phyloP scores from a whole-genome alignment of 2,888 invertebrate species.

The Drosophila tripunctata region DNA sequence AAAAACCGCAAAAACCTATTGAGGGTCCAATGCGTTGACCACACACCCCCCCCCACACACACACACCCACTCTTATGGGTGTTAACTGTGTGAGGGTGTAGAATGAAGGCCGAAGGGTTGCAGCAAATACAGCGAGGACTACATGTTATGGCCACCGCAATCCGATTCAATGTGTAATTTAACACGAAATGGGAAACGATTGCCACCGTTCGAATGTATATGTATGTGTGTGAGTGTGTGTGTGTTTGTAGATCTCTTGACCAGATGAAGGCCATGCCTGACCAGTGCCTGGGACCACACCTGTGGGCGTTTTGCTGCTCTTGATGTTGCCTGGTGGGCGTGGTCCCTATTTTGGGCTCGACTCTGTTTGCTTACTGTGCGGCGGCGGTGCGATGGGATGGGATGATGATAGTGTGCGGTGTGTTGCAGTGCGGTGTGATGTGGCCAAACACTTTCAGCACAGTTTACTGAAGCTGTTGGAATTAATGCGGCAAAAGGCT shows the following conservation, averaged over 20 bases:
- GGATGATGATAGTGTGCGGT: background rate
- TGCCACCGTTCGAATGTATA: conserved; percentile 33
- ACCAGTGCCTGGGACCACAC: conserved; percentile 54
- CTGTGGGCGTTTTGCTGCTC: conserved; percentile 49
- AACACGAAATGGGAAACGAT: conserved; percentile 80
- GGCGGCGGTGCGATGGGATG: background rate
- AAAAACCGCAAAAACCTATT: conserved; percentile 80
- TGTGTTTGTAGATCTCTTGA: conserved; percentile 37
- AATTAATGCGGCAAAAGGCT: conserved; percentile 62
- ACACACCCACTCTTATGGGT: conserved; percentile 9
- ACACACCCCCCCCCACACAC: conserved; percentile 29
- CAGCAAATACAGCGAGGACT: conserved; percentile 28
- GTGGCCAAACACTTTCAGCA: conserved; percentile 41
- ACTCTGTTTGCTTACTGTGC: conserved; percentile 21
- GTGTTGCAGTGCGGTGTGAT: conserved; percentile 9
- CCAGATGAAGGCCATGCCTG: conserved; percentile 51
- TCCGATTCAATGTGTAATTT: conserved; percentile 80
- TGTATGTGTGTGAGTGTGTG: conserved; percentile 19
- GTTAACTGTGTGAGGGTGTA: background rate
- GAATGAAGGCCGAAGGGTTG: conserved; percentile 20
- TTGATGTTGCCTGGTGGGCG: conserved; percentile 37
- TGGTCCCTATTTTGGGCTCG: conserved; percentile 18
- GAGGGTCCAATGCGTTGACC: conserved; percentile 67
- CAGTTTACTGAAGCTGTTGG: conserved; percentile 63
- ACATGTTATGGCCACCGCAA: conserved; percentile 74